Evolutionary conservation across 2,888 invertebrate species (phyloP), one percentile per base, ranked within the genome.

Genomic region (Tanytarsus gracilentus): DNA sequence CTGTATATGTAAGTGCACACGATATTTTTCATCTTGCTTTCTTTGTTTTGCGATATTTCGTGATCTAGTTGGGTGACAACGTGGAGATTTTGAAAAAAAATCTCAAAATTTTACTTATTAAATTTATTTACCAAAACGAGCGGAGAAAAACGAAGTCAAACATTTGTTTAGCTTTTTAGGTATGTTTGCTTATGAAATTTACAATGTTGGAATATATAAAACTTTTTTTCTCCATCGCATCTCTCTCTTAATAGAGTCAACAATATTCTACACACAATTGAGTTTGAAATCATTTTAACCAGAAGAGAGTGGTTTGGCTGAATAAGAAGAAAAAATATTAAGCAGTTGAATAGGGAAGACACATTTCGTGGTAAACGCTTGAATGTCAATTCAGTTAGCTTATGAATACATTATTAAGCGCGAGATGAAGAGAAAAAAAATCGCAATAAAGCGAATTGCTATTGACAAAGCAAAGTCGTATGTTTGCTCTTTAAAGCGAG

Each of bases 101-200:
- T n/a, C n/a, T 36, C 16, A 36, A 36, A 36, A 36, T 36, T 16
- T 36, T 36, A 14, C 14, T 33, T 33, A n/a, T 36, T 36, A 36
- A 36, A 36, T 16, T 36, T 16, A 14, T 36, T 36, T 36, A 36
- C 18, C 18, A 18, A 44, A 8, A 44, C 9, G 23, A 11, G 18
- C 9, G 21, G 40, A 44, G 23, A 44, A 23, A n/a, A 36, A 40
- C 18, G 18, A 40, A 23, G 23, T 44, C 58, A 58, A 58, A 58
- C 48, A 48, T 58, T 58, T 58, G 29, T 25, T 48, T 36, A 56
- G 55, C 39, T 56, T 56, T 58, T 58, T 48, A 40, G 58, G 58
- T 40, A 58, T 58, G 48, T 29, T 58, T 58, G 48, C 30, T 29
- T 29, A 26, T 55, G 49, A 49, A 58, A 27, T 58, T 58, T 58